Conservation (phyloP, 2,113 vertebrate species). For the Ahaetulla prasina region DNA sequence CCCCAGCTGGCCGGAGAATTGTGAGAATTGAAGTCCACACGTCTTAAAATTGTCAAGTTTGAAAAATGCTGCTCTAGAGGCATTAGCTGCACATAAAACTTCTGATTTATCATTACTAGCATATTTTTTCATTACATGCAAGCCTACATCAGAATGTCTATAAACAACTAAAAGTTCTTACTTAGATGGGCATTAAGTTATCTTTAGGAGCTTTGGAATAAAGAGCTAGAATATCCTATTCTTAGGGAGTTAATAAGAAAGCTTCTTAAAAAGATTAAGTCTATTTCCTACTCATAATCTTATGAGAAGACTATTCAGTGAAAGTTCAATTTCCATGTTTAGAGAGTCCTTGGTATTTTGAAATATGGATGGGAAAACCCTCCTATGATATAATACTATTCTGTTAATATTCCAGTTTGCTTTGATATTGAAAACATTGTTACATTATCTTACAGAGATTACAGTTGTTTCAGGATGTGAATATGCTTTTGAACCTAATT, state of each 20-base stretch:
- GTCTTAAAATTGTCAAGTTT: background rate
- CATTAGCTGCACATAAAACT: background rate
- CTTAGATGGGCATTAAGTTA: background rate
- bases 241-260: background rate
- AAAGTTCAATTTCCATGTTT: background rate
- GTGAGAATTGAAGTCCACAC: background rate
- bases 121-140: background rate
- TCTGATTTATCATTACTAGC: background rate
- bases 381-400: background rate
- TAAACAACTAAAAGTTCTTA: background rate
- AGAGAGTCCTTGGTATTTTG: background rate
- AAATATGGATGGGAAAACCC: background rate
- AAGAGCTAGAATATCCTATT: background rate
- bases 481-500: background rate
- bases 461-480: background rate
- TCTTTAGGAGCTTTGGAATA: background rate
- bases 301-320: background rate
- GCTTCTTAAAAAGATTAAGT: background rate
- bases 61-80: background rate
- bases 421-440: background rate
- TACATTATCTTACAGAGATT: background rate
- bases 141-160: background rate
- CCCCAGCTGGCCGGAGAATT: background rate
- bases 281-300: background rate
- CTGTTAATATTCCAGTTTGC: background rate